phyloP scores from a whole-genome alignment of 2,797 vertebrate species.

The Poecilia wingei region DNA sequence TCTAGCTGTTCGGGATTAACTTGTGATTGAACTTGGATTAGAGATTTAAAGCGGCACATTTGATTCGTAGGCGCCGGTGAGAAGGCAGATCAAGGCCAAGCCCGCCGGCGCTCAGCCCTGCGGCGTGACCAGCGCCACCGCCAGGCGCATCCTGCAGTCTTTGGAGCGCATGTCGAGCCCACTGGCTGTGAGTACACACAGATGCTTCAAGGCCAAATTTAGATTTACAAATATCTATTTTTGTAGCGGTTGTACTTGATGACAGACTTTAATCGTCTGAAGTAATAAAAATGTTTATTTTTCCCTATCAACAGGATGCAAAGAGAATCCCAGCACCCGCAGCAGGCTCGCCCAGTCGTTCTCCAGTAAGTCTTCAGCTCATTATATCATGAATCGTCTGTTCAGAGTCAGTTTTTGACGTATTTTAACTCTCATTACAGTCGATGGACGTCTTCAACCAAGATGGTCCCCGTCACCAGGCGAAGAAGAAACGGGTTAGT shows the following conservation, averaged over 20 bases:
- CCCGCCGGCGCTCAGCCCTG: slow-evolving; percentile 88
- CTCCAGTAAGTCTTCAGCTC: slow-evolving; percentile 80
- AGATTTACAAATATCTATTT: neutral
- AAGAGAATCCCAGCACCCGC: slow-evolving; percentile 91
- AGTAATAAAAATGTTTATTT: slow-evolving; percentile 2
- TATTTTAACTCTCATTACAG: slow-evolving; percentile 67
- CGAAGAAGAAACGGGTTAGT: slow-evolving; percentile 89
- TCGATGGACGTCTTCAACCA: slow-evolving; percentile 82
- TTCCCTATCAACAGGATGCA: slow-evolving; percentile 85
- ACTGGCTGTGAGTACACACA: slow-evolving; percentile 84
- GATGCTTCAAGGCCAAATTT: neutral
- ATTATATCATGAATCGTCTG: neutral
- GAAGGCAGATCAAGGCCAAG: slow-evolving; percentile 95
- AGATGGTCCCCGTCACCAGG: slow-evolving; percentile 77
- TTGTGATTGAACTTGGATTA: slow-evolving; percentile 12
- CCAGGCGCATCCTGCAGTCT: slow-evolving; percentile 93
- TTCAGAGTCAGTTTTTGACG: neutral
- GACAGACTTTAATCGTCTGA: neutral
- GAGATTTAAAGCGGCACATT: slow-evolving; percentile 26
- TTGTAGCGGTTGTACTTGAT: neutral
- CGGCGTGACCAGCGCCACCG: slow-evolving; percentile 94
- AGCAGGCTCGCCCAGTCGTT: slow-evolving; percentile 80
- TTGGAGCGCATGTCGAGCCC: slow-evolving; percentile 98
- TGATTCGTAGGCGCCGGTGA: slow-evolving; percentile 85
- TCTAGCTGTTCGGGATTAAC: neutral